A percentile compares a stretch with the other conserved stretches of the same genome.
Evolutionary conservation across 1,140 invertebrate species (phyloP).

Genomic region (Meloidogyne hapla): DNA sequence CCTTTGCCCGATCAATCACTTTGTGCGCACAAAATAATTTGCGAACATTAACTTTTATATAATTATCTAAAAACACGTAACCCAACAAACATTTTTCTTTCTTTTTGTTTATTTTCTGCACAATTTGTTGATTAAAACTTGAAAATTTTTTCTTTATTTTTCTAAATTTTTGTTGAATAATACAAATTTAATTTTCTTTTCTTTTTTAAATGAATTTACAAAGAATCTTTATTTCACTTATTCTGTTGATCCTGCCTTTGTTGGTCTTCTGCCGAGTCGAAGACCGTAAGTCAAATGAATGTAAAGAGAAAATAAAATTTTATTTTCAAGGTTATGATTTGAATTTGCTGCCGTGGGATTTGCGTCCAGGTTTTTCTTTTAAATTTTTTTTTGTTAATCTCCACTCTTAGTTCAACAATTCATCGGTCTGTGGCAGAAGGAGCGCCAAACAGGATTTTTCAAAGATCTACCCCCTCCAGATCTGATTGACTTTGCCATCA

Average conservation of each 20-base stretch:
- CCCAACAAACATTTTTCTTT: not conserved
- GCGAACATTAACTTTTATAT: not conserved
- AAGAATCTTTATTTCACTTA: not conserved
- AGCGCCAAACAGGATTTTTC: conserved; percentile 38
- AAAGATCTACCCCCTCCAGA: conserved; percentile 56
- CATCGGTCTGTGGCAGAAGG: conserved; percentile 59
- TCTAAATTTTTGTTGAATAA: not conserved
- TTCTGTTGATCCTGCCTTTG: not conserved
- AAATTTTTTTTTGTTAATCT: not conserved
- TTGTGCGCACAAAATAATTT: not conserved
- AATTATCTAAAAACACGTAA: not conserved
- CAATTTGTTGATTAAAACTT: not conserved
- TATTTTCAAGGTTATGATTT: conserved; percentile 54
- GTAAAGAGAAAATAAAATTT: conserved; percentile 13
- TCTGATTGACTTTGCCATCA: conserved; percentile 64
- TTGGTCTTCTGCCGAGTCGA: conserved; percentile 3
- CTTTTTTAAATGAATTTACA: not conserved
- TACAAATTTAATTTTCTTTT: not conserved
- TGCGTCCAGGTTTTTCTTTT: conserved; percentile 39
- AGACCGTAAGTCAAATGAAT: conserved; percentile 33
- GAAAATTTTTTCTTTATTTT: not conserved
- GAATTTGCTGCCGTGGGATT: conserved; percentile 57
- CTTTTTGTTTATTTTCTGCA: not conserved
- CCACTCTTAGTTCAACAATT: conserved; percentile 51
- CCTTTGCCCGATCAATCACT: not conserved